These are phyloP conservation scores for Hyaena hyaena DNA, from an alignment of 2,113 vertebrate species.

Conservation along the genomic window DNA sequence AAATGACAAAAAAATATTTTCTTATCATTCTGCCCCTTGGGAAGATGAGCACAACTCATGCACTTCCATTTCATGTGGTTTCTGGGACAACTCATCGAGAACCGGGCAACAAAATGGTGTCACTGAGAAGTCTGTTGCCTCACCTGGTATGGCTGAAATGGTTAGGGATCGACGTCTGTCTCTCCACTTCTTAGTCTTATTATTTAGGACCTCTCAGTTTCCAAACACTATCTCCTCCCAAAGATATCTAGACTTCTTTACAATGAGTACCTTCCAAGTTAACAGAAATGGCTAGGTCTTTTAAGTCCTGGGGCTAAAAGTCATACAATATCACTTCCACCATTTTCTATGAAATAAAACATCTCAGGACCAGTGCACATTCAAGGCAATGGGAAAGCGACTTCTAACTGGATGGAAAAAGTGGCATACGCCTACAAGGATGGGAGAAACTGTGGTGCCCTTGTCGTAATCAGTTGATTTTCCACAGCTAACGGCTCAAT, in stretches of 20 bases:
- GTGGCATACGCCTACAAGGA: rapidly evolving
- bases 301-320: background rate
- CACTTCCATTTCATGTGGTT: background rate
- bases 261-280: background rate
- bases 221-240: background rate
- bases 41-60: background rate
- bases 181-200: background rate
- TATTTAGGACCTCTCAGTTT: background rate
- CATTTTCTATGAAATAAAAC: background rate
- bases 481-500: background rate
- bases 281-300: background rate
- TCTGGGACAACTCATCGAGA: background rate
- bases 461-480: background rate
- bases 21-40: background rate
- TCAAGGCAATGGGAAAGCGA: background rate
- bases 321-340: background rate
- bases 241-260: background rate
- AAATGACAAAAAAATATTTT: background rate
- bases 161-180: rapidly evolving
- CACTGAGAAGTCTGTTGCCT: background rate
- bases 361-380: background rate
- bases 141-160: rapidly evolving
- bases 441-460: background rate
- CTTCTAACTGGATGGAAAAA: background rate
- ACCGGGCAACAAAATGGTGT: background rate